These are phyloP conservation scores for Paratilapia polleni DNA, from an alignment of 2,113 vertebrate species.

Conservation along the genomic window DNA sequence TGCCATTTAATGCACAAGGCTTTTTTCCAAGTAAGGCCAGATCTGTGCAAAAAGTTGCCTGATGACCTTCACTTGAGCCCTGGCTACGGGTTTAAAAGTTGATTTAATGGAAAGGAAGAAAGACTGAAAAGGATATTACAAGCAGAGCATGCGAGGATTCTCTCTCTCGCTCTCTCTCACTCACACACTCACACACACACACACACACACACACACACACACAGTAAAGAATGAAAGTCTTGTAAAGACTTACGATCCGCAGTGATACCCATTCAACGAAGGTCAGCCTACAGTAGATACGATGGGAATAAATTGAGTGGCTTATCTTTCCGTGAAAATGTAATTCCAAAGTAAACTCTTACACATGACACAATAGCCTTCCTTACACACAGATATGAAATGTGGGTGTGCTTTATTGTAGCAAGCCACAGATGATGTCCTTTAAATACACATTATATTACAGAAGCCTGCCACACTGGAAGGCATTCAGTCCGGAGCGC, in stretches of 20 bases:
- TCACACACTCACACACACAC: neutral
- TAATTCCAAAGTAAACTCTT: slow-evolving; percentile 51
- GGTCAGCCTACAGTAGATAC: slow-evolving; percentile 38
- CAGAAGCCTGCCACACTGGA: neutral
- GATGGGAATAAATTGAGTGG: slow-evolving; percentile 40
- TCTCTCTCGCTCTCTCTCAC: neutral
- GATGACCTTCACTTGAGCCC: slow-evolving; percentile 4
- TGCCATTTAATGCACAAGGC: neutral
- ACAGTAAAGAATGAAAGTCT: neutral
- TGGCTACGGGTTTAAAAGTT: slow-evolving; percentile 23
- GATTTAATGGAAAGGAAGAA: slow-evolving; percentile 6
- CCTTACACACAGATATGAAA: neutral
- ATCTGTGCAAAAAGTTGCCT: neutral
- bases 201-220: neutral
- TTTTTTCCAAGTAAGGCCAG: neutral
- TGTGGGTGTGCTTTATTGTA: slow-evolving; percentile 12
- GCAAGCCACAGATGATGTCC: slow-evolving; percentile 31
- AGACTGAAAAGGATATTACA: neutral
- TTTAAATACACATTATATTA: slow-evolving; percentile 42
- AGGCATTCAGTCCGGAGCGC: slow-evolving; percentile 44
- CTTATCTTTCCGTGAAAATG: slow-evolving; percentile 52
- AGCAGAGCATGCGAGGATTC: neutral
- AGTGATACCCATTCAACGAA: slow-evolving; percentile 30
- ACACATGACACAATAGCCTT: slow-evolving; percentile 29
- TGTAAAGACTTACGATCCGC: slow-evolving; percentile 17